Evolutionary conservation across 2,797 vertebrate species (phyloP), one percentile per base, ranked within the genome.

Genomic region (Neostethus bicornis): DNA sequence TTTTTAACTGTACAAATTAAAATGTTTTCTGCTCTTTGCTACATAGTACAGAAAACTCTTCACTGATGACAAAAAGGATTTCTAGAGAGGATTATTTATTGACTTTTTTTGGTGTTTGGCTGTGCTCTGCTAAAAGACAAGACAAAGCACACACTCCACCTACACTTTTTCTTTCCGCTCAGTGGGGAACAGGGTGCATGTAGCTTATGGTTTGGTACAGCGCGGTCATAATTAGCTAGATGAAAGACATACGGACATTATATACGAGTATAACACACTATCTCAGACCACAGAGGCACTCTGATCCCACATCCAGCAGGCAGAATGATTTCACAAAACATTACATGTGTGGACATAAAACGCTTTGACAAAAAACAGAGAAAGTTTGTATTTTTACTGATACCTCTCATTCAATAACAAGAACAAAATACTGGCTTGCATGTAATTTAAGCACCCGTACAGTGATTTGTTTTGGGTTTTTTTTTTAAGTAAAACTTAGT

Each of bases 201-300:
- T 25, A 64, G 65, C 73, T 69, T 51, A 61, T 55, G 38, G 69
- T 60, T 64, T 51, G 43, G 53, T 37, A 67, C 63, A 66, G 52
- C 61, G 26, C 60, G 76, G 74, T 39, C 70, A 80, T 83, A 70
- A 78, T 87, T 79, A 77, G 59, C 44, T 11, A 69, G 66, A 81
- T 83, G 64, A 80, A 81, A 75, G 51, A 72, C 46, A 23, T 20
- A 16, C 14, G 49, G n/a, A 61, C 55, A 41, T 58, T 59, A 62
- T 38, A 55, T 47, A 38, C 45, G 4, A n/a, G n/a, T n/a, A 44
- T 8, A 61, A 42, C 53, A 45, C 55, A 41, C 38, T 73, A 50
- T 72, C 70, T 56, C 47, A 54, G 38, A 61, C 63, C 51, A 20
- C 61, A 46, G 64, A 69, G 41, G 66, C 51, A 63, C 21, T 9